These are phyloP conservation scores for Sminthopsis crassicaudata DNA, from an alignment of 2,113 vertebrate genomes.

Conservation along the genomic window DNA sequence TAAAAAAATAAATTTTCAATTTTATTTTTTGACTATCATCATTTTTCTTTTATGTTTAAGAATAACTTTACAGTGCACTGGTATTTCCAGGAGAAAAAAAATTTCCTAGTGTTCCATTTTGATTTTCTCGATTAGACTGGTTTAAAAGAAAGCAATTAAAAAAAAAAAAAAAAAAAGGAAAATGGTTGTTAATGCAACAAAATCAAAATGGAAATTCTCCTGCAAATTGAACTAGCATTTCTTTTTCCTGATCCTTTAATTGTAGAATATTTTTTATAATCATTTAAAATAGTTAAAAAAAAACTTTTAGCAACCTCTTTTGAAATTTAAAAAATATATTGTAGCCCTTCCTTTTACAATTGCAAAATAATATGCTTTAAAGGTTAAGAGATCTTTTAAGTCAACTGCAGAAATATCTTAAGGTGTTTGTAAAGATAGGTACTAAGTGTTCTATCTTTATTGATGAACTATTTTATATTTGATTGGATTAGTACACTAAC, in stretches of 20 bases:
- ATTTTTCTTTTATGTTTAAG: slow-evolving; percentile 44
- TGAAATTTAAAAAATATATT: slow-evolving; percentile 18
- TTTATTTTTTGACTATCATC: slow-evolving; percentile 8
- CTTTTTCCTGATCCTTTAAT: slow-evolving; percentile 6
- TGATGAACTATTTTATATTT: slow-evolving; percentile 29
- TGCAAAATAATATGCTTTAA: background rate
- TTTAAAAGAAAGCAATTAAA: slow-evolving; percentile 31
- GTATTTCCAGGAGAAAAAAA: slow-evolving; percentile 38
- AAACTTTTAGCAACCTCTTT: background rate
- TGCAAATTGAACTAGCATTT: background rate
- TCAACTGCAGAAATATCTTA: slow-evolving; percentile 20
- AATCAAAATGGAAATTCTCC: slow-evolving; percentile 23
- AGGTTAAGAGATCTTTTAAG: slow-evolving; percentile 2
- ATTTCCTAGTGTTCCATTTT: slow-evolving; percentile 32
- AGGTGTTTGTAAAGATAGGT: slow-evolving; percentile 5
- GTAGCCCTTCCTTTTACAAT: background rate
- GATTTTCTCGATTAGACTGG: background rate
- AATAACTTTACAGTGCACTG: slow-evolving; percentile 16
- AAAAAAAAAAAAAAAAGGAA: background rate
- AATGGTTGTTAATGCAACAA: slow-evolving; percentile 10
- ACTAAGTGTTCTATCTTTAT: slow-evolving; percentile 18
- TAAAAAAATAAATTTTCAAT: background rate
- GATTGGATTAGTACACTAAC: slow-evolving; percentile 4
- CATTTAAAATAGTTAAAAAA: slow-evolving; percentile 4
- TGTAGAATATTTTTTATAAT: slow-evolving; percentile 8